Conservation (phyloP, 1,140 invertebrate species). For the Sitobion miscanthi region DNA sequence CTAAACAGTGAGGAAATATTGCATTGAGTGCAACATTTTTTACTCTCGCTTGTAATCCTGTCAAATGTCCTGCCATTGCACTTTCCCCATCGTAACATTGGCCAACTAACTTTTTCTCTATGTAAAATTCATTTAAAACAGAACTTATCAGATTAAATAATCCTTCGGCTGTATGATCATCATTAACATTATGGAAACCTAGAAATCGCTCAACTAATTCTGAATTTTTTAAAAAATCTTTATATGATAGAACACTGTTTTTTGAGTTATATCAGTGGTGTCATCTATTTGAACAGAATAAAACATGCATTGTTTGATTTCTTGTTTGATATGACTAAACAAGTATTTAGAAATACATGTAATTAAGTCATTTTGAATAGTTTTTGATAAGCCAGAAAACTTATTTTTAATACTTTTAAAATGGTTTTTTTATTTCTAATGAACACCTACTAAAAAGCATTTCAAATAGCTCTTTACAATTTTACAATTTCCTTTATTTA, state of each 20-base stretch:
- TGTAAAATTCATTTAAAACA: background rate
- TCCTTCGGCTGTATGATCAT: background rate
- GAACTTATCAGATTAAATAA: background rate
- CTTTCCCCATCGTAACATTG: background rate
- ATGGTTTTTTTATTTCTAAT: too few species aligned
- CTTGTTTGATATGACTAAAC: background rate
- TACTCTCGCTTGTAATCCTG: background rate
- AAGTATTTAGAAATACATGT: background rate
- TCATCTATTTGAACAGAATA: background rate
- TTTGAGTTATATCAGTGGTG: background rate
- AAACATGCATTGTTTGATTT: background rate
- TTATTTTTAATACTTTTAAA: too few species aligned
- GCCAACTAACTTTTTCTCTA: background rate
- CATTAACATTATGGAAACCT: background rate
- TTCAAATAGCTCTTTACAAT: too few species aligned
- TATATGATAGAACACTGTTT: background rate
- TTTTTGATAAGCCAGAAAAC: background rate
- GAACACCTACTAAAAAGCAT: too few species aligned
- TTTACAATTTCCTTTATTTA: too few species aligned
- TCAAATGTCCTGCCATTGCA: background rate
- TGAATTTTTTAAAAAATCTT: background rate
- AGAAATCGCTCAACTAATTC: background rate
- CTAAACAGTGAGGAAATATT: background rate
- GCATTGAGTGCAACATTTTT: conserved; percentile 1
- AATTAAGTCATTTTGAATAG: background rate